Percentiles rank a stretch among this genome's conserved stretches.
Conservation (phyloP, 2,113 vertebrate species). For the Lasiurus cinereus region DNA sequence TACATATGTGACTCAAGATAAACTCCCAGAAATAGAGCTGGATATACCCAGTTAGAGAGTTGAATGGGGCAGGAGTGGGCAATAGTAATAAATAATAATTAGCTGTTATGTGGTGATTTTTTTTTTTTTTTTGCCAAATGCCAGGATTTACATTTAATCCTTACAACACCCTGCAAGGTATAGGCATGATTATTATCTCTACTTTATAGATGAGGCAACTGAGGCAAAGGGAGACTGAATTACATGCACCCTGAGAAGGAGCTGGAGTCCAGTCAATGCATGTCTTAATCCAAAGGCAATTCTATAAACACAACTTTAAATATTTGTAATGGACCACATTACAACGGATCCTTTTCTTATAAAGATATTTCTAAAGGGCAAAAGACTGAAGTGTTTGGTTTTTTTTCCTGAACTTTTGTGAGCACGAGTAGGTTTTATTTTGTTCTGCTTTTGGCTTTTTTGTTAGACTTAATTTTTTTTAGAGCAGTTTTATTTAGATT, state of each 20-base stretch:
- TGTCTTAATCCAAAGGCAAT: slow-evolving; percentile 25
- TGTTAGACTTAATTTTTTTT: background rate
- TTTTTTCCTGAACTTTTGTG: slow-evolving; percentile 29
- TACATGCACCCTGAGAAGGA: background rate
- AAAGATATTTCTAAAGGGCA: slow-evolving; percentile 24
- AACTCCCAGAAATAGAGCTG: slow-evolving; percentile 21
- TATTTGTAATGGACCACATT: background rate
- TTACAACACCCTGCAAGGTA: background rate
- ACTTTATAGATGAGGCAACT: background rate
- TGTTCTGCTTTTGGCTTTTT: background rate
- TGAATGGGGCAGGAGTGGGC: background rate
- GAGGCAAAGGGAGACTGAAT: slow-evolving; percentile 28
- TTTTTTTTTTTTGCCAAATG: slow-evolving; percentile 16
- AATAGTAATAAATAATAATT: background rate
- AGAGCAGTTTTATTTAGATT: slow-evolving; percentile 35
- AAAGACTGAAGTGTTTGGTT: slow-evolving; percentile 38
- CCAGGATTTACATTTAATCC: slow-evolving; percentile 37
- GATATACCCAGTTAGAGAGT: background rate
- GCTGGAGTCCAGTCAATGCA: background rate
- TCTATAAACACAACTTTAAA: background rate
- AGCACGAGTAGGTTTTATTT: background rate
- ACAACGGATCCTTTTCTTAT: slow-evolving; percentile 17
- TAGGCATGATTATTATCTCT: slow-evolving; percentile 36
- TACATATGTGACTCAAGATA: background rate
- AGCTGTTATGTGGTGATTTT: background rate